Evolutionary conservation across 2,888 invertebrate genomes (phyloP).

Genomic region (Trichopoda pennipes): DNA sequence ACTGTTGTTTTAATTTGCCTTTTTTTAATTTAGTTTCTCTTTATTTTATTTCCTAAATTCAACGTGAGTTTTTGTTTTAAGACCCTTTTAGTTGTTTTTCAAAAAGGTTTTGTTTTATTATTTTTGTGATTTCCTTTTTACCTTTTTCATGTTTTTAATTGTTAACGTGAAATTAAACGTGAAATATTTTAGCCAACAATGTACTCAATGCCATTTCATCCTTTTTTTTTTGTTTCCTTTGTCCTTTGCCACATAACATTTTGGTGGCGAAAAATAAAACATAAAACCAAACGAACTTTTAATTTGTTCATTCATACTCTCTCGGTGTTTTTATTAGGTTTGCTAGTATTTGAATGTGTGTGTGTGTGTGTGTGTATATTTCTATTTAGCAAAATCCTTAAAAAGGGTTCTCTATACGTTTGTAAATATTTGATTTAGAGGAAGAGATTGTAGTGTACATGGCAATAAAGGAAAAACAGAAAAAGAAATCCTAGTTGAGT

Average conservation of each 20-base stretch:
- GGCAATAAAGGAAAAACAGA: slow-evolving; percentile 11
- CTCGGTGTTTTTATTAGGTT: neutral
- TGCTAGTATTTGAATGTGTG: neutral
- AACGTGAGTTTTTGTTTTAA: neutral
- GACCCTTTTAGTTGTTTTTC: slow-evolving; percentile 11
- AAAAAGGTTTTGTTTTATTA: slow-evolving; percentile 12
- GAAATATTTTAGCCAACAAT: slow-evolving; percentile 69
- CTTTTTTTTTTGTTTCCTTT: slow-evolving; percentile 23
- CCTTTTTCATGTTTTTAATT: slow-evolving; percentile 64
- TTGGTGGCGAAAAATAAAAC: slow-evolving; percentile 52
- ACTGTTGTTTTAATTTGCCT: slow-evolving; percentile 10
- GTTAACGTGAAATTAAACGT: slow-evolving; percentile 71
- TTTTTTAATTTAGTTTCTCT: slow-evolving; percentile 30
- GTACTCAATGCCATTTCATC: slow-evolving; percentile 58
- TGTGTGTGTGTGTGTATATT: slow-evolving; percentile 3
- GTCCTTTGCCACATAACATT: slow-evolving; percentile 48
- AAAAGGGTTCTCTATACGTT: slow-evolving; percentile 54
- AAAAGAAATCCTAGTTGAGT: slow-evolving; percentile 53
- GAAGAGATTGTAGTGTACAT: slow-evolving; percentile 17
- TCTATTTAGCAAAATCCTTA: slow-evolving; percentile 42
- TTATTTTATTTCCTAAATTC: slow-evolving; percentile 17
- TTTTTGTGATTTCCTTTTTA: slow-evolving; percentile 43
- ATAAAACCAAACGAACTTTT: slow-evolving; percentile 63
- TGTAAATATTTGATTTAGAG: slow-evolving; percentile 58
- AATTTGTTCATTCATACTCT: slow-evolving; percentile 62